Evolutionary conservation across 30 jellyfish, hydroid and myxozoan genomes (phyloP).

Genomic region (Rhopilema esculentum): DNA sequence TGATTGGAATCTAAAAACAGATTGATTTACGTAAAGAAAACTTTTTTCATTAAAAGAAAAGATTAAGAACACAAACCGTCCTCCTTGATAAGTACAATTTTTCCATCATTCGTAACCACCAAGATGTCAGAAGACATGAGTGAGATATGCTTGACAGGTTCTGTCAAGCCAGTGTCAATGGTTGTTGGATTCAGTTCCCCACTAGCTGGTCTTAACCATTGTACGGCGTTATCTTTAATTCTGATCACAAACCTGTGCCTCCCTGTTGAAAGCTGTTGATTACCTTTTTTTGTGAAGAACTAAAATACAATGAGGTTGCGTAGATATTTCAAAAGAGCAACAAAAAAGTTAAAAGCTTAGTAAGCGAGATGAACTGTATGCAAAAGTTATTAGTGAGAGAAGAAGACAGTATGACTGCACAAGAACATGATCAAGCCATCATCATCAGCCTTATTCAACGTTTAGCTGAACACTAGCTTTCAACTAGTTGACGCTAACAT

Average conservation of each 20-base stretch:
- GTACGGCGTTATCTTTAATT: neutral
- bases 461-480: too few species aligned
- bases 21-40: neutral
- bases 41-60: neutral
- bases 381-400: too few species aligned
- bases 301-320: too few species aligned
- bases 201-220: neutral
- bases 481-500: too few species aligned
- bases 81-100: neutral
- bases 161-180: neutral
- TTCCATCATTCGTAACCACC: slow-evolving; percentile 13
- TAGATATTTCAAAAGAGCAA: too few species aligned
- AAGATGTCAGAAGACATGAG: slow-evolving; percentile 16
- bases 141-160: neutral
- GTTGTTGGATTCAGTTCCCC: neutral
- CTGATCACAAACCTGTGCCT: neutral
- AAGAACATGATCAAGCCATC: too few species aligned
- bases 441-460: too few species aligned
- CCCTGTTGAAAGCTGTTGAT: neutral
- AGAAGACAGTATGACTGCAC: too few species aligned
- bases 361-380: too few species aligned
- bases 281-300: too few species aligned
- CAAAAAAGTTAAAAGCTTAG: too few species aligned
- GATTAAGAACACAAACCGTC: neutral
- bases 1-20: too few species aligned